Evolutionary conservation across 2,888 invertebrate species (phyloP).

Genomic region (Cantharis nigra): DNA sequence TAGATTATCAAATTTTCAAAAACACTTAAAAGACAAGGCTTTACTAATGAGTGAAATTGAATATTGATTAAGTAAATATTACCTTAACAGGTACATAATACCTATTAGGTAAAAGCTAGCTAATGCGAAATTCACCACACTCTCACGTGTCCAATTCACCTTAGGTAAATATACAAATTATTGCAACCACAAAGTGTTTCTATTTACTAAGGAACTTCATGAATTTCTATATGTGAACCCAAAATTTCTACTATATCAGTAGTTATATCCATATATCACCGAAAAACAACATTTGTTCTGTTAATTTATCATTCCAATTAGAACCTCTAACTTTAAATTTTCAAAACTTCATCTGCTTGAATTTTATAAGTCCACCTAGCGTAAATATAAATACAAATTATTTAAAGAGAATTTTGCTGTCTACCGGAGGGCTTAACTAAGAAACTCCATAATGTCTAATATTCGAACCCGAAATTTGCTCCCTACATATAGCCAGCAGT

Average conservation of each 20-base stretch:
- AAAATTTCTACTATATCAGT: too few relatives aligned
- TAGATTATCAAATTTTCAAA: too few relatives aligned
- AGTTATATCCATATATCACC: too few relatives aligned
- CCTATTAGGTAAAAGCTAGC: neutral
- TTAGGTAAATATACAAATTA: neutral
- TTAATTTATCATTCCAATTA: too few relatives aligned
- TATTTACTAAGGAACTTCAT: neutral
- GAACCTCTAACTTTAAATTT: too few relatives aligned
- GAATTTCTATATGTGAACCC: too few relatives aligned
- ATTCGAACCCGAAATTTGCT: neutral
- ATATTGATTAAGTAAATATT: neutral
- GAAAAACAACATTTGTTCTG: too few relatives aligned
- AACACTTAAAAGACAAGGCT: neutral
- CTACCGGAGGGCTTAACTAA: neutral
- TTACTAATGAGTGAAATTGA: neutral
- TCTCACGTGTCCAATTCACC: neutral
- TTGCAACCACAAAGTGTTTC: neutral
- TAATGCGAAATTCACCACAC: neutral
- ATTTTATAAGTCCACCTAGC: too few relatives aligned
- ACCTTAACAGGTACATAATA: neutral
- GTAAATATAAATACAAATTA: too few relatives aligned
- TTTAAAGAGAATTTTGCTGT: neutral
- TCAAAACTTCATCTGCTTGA: too few relatives aligned
- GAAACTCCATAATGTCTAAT: neutral
- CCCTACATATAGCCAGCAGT: neutral